Base-by-base conservation (phyloP, 2,888 invertebrate genomes). In the Drosophila crucigera region DNA sequence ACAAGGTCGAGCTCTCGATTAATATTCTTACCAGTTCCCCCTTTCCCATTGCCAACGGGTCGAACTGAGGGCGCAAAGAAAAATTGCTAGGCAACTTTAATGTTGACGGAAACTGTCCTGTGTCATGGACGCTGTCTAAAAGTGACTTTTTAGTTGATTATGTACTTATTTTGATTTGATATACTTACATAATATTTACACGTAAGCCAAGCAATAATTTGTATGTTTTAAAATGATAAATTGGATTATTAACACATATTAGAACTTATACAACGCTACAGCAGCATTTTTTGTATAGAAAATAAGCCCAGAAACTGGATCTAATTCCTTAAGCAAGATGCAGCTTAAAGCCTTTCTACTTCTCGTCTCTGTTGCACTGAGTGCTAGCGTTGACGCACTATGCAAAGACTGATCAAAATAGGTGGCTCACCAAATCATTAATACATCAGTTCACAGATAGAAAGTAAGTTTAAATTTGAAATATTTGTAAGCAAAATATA, bases 1-100 rank as follows among this genome's bases (percentile, higher is more conserved):
- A 70, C 66, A 73, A 80, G 37, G 58, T 69, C 5, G 55, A n/a
- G 35, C 53, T 72, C 61, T 69, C 61, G 64, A 76, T 67, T 80
- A 53, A 41, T 50, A 31, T 54, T n/a, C 43, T 39, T 25, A 73
- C 33, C 30, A 47, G 7, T 50, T 55, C 22, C 37, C 28, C 35
- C 6, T 9, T 39, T 39, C 4, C 39, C 28, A 28, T n/a, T 25
- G 30, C n/a, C 25, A 43, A 39, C 16, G 5, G n/a, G 16, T 58
- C 25, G n/a, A 47, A n/a, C 65, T 76, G 61, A 76, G 54, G 53
- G 43, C 28, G 60, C 60, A 49, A 63, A 35, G 7, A 30, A 14
- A 11, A 22, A 22, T 25, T 41, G 41, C 43, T 47, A 33, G 39
- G 22, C 28, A 56, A 33, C 37, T 63, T 49, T 56, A 41, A 5